Conservation (phyloP, 2,888 invertebrate genomes). For the Automeris io region DNA sequence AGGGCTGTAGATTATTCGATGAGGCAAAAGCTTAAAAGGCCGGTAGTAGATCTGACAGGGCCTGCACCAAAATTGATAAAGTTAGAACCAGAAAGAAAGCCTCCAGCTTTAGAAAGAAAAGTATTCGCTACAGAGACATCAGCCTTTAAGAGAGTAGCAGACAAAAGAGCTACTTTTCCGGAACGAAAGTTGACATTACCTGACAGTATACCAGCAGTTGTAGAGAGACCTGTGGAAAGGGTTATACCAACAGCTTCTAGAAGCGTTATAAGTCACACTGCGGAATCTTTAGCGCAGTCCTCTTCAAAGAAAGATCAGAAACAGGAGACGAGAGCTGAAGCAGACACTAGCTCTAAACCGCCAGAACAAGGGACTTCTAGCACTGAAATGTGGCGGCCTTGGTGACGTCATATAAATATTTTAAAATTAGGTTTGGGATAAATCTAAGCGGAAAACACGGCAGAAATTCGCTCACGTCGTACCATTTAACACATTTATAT, state of each 20-base stretch:
- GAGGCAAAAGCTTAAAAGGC: constrained; percentile 56
- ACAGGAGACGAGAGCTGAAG: constrained; percentile 21
- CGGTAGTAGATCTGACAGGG: constrained; percentile 41
- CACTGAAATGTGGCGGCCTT: constrained; percentile 68
- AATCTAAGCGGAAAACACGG: no score
- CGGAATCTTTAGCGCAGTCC: constrained; percentile 53
- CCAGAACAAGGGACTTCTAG: constrained; percentile 51
- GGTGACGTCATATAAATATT: constrained; percentile 33
- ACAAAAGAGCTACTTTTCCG: constrained; percentile 27
- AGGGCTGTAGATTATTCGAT: constrained; percentile 67
- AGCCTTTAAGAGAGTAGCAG: constrained; percentile 41
- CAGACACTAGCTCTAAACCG: constrained; percentile 46
- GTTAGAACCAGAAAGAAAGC: constrained; percentile 33
- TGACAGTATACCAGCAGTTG: constrained; percentile 46
- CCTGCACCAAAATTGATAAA: constrained; percentile 48
- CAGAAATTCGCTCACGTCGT: no score
- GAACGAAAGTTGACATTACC: constrained; percentile 46
- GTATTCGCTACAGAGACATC: constrained; percentile 31
- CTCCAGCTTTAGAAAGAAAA: constrained; percentile 22
- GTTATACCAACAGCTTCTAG: constrained; percentile 22
- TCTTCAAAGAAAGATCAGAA: constrained; percentile 23
- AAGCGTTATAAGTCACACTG: constrained; percentile 67
- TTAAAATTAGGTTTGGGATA: no score
- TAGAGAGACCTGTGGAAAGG: constrained; percentile 25
- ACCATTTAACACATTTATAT: no score